Conservation (phyloP, 2,888 invertebrate genomes). For the Rhagonycha fulva region DNA sequence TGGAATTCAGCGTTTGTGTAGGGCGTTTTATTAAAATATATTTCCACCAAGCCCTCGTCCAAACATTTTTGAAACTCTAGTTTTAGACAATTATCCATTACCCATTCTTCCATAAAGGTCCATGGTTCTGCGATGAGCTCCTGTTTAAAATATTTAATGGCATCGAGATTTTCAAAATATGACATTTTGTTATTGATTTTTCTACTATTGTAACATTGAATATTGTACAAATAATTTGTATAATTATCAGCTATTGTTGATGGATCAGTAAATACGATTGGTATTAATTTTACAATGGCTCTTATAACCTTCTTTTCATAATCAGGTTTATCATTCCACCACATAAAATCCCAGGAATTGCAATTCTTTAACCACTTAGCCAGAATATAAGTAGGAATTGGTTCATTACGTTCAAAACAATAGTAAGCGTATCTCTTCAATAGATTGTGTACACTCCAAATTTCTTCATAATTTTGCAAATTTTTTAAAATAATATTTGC, state of each 20-base stretch:
- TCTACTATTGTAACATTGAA: not conserved
- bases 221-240: not conserved
- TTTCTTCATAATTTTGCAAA: not conserved
- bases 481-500: not conserved
- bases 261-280: not conserved
- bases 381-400: not conserved
- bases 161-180: not conserved
- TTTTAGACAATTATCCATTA: not conserved
- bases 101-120: not conserved
- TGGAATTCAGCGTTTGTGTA: too few relatives aligned
- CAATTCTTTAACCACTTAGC: not conserved
- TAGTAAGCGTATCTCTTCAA: not conserved
- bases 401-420: not conserved
- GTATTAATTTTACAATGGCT: not conserved
- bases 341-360: rapidly evolving
- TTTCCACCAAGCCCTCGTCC: not conserved
- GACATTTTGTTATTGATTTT: not conserved
- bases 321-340: not conserved
- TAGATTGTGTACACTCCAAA: not conserved
- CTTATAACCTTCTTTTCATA: not conserved
- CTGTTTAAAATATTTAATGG: not conserved
- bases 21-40: not conserved
- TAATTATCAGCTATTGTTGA: not conserved
- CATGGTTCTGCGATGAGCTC: not conserved
- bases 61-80: not conserved